These are phyloP conservation scores for Lepidurus apus DNA, from an alignment of 1,140 invertebrate genomes.

Conservation along the genomic window DNA sequence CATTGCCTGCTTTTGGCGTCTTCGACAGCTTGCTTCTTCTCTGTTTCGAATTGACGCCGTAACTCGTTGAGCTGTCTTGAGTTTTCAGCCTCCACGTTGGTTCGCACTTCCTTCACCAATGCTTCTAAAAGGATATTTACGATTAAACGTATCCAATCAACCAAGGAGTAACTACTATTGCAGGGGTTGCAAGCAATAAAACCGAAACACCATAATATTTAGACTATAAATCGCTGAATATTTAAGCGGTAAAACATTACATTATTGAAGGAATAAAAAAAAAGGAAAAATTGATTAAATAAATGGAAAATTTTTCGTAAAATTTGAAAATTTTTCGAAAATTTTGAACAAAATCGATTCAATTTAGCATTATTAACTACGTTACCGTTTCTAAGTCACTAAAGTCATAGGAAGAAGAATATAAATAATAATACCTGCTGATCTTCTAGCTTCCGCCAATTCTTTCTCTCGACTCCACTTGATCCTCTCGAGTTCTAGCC, in stretches of 20 bases:
- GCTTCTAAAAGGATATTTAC: slow-evolving; percentile 2
- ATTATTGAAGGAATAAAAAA: too few relatives aligned
- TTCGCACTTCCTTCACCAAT: slow-evolving; percentile 52
- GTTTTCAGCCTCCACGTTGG: slow-evolving; percentile 48
- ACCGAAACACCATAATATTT: neutral
- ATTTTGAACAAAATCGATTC: too few relatives aligned
- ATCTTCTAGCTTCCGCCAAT: slow-evolving; percentile 57
- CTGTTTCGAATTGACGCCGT: slow-evolving; percentile 55
- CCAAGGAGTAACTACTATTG: too few relatives aligned
- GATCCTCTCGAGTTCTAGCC: slow-evolving; percentile 59
- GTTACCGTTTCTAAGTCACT: too few relatives aligned
- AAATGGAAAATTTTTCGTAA: too few relatives aligned
- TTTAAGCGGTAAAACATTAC: too few relatives aligned
- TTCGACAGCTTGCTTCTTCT: slow-evolving; percentile 60
- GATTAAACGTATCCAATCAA: neutral
- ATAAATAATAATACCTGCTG: slow-evolving; percentile 48
- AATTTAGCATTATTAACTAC: too few relatives aligned
- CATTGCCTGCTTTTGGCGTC: slow-evolving; percentile 77
- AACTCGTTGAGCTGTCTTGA: slow-evolving; percentile 55
- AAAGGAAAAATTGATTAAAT: too few relatives aligned
- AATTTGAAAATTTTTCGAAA: too few relatives aligned
- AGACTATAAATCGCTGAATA: too few relatives aligned
- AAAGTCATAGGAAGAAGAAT: slow-evolving; percentile 23
- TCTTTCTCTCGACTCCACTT: slow-evolving; percentile 60
- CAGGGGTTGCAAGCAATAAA: too few relatives aligned